These are phyloP conservation scores for Balearica regulorum DNA, from an alignment of 2,797 vertebrate species.

Conservation along the genomic window DNA sequence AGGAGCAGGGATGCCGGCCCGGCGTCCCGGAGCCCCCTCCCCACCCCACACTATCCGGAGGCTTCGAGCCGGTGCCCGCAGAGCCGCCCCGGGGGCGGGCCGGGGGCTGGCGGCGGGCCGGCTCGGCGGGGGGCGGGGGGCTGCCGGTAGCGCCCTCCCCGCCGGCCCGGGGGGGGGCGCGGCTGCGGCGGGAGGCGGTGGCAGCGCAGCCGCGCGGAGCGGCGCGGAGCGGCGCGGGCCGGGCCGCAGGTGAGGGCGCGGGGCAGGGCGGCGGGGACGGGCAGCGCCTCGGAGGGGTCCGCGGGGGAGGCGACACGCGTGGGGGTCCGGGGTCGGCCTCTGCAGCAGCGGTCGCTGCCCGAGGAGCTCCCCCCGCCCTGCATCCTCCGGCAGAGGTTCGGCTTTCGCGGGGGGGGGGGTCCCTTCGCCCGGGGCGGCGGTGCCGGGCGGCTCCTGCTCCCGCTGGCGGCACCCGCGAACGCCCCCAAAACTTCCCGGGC, in stretches of 20 bases:
- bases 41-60: not conserved
- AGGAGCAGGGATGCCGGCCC: not conserved
- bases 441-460: not conserved
- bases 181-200: not conserved
- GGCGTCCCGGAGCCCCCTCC: not conserved
- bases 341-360: not conserved
- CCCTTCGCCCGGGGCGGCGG: not conserved
- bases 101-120: not conserved
- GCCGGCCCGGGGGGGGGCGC: not conserved
- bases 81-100: not conserved
- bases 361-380: not conserved
- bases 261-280: not conserved
- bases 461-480: not conserved
- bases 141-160: not conserved
- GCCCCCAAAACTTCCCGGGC: not conserved
- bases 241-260: not conserved
- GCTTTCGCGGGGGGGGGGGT: not conserved
- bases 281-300: not conserved
- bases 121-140: not conserved
- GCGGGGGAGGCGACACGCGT: not conserved
- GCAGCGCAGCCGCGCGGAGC: not conserved
- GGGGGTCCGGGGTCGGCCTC: not conserved
- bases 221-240: not conserved
- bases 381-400: not conserved
- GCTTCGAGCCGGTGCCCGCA: not conserved